Base-by-base conservation (phyloP, 2,113 vertebrate genomes). In the Garra rufa region DNA sequence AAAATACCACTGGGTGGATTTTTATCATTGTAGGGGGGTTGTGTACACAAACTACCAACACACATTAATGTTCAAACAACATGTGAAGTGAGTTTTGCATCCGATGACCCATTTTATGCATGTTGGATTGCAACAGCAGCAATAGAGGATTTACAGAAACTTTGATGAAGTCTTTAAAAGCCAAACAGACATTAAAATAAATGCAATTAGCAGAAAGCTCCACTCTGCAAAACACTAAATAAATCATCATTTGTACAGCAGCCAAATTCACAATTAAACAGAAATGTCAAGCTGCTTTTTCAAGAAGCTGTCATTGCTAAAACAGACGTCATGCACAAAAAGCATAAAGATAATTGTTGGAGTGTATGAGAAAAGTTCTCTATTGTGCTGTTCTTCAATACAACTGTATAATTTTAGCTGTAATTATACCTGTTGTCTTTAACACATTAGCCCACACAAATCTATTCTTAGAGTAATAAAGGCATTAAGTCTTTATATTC, bases 401-500 rank as follows among this genome's bases (percentile, higher is more conserved):
- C 46, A 52, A 24, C 19, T 9, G 30, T 59, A 14, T 57, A 55
- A 24, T 21, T 77, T 14, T 3, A 57, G 50, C 48, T 77, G 15
- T 59, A 59, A 59, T 59, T 77, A 57, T 7, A 77, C 13, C 75
- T 38, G 69, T 44, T 10, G 11, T 44, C 30, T 41, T 77, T n/a
- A 61, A 61, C 76, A 61, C 76, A 26, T 78, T 17, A 78, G 26
- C 76, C 52, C 76, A 43, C 52, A 19, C 76, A 44, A 78, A 61
- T 78, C 55, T 78, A 43, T 78, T 78, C 55, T 78, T 13, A 41
- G 1, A 28, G 21, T 10, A 24, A 61, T 7, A 59, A 77, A 43
- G 34, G 9, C 0, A 76, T 38, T 77, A 11, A 11, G 34, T 44
- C 55, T 78, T 9, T 43, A 43, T 55, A 24, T 43, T 59, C 52